Base-by-base conservation (phyloP, 2,113 vertebrate species). In the Butorides virescens region DNA sequence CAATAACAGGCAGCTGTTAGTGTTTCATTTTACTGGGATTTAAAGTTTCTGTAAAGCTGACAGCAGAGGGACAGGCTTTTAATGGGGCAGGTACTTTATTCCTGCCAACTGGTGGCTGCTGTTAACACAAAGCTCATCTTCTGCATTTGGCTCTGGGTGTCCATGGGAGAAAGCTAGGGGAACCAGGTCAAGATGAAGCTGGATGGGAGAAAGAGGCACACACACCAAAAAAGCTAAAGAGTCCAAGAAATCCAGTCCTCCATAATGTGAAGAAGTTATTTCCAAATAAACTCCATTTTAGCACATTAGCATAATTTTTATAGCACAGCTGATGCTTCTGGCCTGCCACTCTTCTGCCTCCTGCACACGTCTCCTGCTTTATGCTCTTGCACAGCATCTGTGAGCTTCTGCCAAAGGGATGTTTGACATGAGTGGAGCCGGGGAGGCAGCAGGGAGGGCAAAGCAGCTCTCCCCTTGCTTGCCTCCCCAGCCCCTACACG, bases 1-100 rank as follows among this genome's bases (percentile, higher is more conserved):
- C 15, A 83, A 63, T 74, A 88, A 71, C 3, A 29, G 34, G 42
- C 90, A 93, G 55, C 68, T 96, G 95, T 81, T 93, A 86, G 82
- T 68, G 56, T 86, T 96, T 88, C 72, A 61, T 84, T 95, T 96
- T 88, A 74, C 44, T 78, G 56, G 83, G 72, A 88, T 81, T 91
- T 92, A 84, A 94, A 91, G 42, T 52, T 93, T 86, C 76, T 78
- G 59, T 78, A 92, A 94, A 96, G 72, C 86, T 68, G 88, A 87
- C 27, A 75, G 65, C 56, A 90, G 79, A 97, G 80, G 56, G 95
- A 81, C 36, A 75, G 88, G 56, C 53, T 89, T 94, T 93, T 89
- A 84, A 71, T 46, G 34, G 79, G 17, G 17, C 46, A 92, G 88
- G 86, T 75, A 65, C 34, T 34, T 86, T 78, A 72, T 65, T 72